Conservation (phyloP, 92 coral and sea anemone genomes). For the Palythoa heliodiscus region DNA sequence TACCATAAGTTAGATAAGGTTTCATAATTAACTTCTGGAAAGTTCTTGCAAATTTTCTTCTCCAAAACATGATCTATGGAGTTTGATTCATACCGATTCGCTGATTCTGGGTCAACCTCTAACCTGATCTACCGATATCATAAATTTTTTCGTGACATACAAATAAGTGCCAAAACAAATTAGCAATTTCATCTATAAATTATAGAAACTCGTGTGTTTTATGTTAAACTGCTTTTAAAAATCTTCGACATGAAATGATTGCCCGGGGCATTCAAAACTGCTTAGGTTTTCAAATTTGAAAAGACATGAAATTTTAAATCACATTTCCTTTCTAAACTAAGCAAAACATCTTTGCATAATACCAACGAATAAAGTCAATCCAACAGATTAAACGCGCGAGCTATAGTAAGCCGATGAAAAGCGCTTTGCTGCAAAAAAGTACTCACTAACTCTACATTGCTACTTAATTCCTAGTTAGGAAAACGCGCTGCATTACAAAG, state of each 20-base stretch:
- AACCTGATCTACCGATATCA: neutral
- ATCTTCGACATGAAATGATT: neutral
- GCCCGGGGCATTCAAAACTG: slow-evolving; percentile 9
- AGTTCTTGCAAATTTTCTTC: neutral
- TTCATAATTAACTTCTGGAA: neutral
- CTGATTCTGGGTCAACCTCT: neutral
- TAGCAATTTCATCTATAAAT: slow-evolving; percentile 28
- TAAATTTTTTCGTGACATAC: slow-evolving; percentile 9
- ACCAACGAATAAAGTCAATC: neutral
- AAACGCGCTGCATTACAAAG: neutral
- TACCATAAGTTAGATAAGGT: neutral
- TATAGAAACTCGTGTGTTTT: neutral
- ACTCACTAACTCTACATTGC: neutral
- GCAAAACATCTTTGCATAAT: neutral
- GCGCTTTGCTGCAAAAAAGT: neutral
- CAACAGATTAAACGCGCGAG: neutral
- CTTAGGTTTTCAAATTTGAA: neutral
- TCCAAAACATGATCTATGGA: neutral
- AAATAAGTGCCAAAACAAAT: neutral
- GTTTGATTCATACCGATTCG: neutral
- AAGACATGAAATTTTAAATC: neutral
- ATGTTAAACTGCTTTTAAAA: slow-evolving; percentile 8
- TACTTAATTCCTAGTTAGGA: neutral
- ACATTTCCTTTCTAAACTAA: neutral
- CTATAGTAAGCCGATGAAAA: neutral